These are phyloP conservation scores for Dryomyza anilis DNA, from an alignment of 2,888 invertebrate species.

Conservation along the genomic window DNA sequence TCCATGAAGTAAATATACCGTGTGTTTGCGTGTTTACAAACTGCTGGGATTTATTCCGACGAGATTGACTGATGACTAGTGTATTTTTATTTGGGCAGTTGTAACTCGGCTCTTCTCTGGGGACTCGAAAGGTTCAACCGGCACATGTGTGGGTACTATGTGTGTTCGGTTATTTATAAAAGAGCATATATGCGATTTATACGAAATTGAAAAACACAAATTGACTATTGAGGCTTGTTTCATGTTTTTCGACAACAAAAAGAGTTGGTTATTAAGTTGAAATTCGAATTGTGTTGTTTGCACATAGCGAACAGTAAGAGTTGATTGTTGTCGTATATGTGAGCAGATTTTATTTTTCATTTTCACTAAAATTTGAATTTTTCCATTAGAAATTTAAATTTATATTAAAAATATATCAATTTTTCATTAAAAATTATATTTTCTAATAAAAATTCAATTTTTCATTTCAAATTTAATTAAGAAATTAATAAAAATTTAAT, in stretches of 20 bases:
- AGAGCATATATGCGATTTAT: not conserved
- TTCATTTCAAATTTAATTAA: too few species aligned
- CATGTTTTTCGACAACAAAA: not conserved
- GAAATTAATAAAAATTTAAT: too few species aligned
- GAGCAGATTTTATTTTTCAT: too few species aligned
- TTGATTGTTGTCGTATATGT: too few species aligned
- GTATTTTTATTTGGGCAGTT: not conserved
- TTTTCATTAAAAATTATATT: too few species aligned
- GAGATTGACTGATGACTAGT: slow-evolving; percentile 19
- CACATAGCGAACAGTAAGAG: too few species aligned
- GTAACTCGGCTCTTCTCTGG: not conserved
- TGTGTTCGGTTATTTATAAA: not conserved
- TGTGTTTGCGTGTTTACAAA: slow-evolving; percentile 1
- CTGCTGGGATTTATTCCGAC: slow-evolving; percentile 6
- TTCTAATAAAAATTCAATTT: too few species aligned
- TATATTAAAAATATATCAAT: too few species aligned
- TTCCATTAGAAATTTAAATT: too few species aligned
- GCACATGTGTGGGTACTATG: not conserved
- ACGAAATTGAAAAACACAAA: not conserved
- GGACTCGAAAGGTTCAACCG: too few species aligned
- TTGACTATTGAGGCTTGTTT: not conserved
- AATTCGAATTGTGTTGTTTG: not conserved
- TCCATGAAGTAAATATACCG: too few species aligned
- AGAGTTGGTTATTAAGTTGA: not conserved
- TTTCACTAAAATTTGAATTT: too few species aligned